A percentile compares a stretch with the other conserved stretches of the same genome.
These are phyloP conservation scores for Acrobasis suavella DNA, from an alignment of 2,888 invertebrate species.

Conservation along the genomic window DNA sequence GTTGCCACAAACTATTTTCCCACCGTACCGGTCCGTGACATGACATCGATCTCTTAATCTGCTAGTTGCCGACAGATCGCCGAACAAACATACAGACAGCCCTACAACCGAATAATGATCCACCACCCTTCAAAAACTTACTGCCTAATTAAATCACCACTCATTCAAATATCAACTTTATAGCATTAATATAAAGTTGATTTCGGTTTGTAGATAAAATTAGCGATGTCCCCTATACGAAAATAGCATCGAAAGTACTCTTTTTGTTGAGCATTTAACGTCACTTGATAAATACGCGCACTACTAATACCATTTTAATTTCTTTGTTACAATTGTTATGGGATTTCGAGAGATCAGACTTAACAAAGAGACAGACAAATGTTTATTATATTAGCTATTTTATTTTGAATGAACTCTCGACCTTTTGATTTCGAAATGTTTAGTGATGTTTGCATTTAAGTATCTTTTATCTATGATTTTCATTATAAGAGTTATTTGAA, in stretches of 20 bases:
- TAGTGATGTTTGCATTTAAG: constrained; percentile 13
- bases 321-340: constrained; percentile 53
- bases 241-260: constrained; percentile 50
- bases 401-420: constrained; percentile 25
- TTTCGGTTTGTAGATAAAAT: constrained; percentile 18
- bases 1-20: constrained; percentile 37
- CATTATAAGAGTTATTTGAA: not conserved
- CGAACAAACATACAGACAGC: constrained; percentile 28
- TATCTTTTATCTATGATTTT: not conserved
- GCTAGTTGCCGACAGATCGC: constrained; percentile 30
- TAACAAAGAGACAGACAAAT: constrained; percentile 37
- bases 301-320: constrained; percentile 71
- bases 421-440: constrained; percentile 22
- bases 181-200: constrained; percentile 28
- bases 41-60: constrained; percentile 66
- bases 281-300: constrained; percentile 48
- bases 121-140: constrained; percentile 37
- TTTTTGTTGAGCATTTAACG: constrained; percentile 71
- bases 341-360: constrained; percentile 39
- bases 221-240: constrained; percentile 31
- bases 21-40: constrained; percentile 42
- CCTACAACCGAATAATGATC: constrained; percentile 29
- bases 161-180: constrained; percentile 32
- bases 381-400: constrained; percentile 31
- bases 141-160: constrained; percentile 38